Evolutionary conservation across 92 coral and sea anemone species (phyloP).

Genomic region (Porites rus): DNA sequence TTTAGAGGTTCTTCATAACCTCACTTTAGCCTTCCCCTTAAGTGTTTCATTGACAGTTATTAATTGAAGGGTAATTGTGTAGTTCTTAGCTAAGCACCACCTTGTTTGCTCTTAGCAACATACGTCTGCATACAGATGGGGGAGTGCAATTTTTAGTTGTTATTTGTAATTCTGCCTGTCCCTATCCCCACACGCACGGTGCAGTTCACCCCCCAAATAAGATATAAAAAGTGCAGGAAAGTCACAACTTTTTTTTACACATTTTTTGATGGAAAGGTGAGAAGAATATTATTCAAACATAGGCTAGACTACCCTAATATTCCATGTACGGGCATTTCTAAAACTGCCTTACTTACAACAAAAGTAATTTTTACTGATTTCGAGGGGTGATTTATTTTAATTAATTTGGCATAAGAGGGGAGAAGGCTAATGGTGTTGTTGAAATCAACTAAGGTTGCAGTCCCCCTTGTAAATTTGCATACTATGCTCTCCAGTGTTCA

Average conservation of each 20-base stretch:
- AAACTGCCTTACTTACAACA: too few species aligned
- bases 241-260: too few species aligned
- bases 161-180: background rate
- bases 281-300: too few species aligned
- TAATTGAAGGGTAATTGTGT: constrained; percentile 2
- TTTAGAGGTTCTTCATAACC: background rate
- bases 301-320: too few species aligned
- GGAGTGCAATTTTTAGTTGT: background rate
- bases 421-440: background rate
- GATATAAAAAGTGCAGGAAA: too few species aligned
- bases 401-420: background rate
- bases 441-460: too few species aligned
- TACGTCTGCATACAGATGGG: background rate
- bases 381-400: background rate
- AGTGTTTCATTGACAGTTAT: background rate
- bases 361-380: background rate
- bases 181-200: background rate
- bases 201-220: background rate
- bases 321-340: too few species aligned
- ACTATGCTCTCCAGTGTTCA: too few species aligned
- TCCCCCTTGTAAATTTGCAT: too few species aligned
- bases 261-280: too few species aligned
- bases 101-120: background rate
- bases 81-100: constrained; percentile 8
- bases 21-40: background rate